Conservation (phyloP, 1,140 invertebrate species). For the Nylanderia fulva region DNA sequence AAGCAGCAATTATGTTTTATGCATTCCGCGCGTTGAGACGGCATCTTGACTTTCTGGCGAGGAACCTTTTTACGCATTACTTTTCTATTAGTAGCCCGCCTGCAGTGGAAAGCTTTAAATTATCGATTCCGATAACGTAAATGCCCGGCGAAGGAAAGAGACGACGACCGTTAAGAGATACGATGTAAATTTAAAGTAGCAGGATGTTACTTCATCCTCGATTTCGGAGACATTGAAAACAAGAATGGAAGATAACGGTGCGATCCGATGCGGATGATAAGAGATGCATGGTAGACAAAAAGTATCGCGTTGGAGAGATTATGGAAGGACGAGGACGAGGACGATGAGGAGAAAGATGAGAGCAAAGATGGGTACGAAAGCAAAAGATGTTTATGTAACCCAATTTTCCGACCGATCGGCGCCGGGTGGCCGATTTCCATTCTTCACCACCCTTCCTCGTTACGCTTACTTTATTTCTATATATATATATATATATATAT, state of each 20-base stretch:
- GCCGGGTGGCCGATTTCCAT: conserved; percentile 63
- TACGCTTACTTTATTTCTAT: conserved; percentile 54
- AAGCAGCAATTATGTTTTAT: conserved; percentile 56
- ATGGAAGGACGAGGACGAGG: neutral
- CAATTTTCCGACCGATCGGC: conserved; percentile 76
- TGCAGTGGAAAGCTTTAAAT: conserved; percentile 56
- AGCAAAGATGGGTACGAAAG: conserved; percentile 55
- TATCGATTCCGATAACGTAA: conserved; percentile 69
- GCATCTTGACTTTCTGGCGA: conserved; percentile 9
- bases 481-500: too few species aligned
- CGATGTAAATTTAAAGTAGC: conserved; percentile 64
- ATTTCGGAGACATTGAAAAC: conserved; percentile 58
- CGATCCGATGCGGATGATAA: conserved; percentile 32
- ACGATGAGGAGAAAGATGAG: neutral
- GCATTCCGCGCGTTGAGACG: conserved; percentile 36
- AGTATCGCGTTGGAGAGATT: neutral
- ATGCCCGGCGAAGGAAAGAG: neutral
- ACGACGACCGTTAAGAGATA: conserved; percentile 8
- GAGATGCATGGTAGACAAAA: conserved; percentile 32
- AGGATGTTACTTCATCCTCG: conserved; percentile 56
- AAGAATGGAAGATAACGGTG: conserved; percentile 43
- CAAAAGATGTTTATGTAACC: conserved; percentile 75
- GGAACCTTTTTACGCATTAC: conserved; percentile 18
- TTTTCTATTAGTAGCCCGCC: conserved; percentile 12
- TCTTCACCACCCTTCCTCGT: conserved; percentile 17